Evolutionary conservation across 2,888 invertebrate species (phyloP), one percentile per base, ranked within the genome.

Genomic region (Parnassius orleans): DNA sequence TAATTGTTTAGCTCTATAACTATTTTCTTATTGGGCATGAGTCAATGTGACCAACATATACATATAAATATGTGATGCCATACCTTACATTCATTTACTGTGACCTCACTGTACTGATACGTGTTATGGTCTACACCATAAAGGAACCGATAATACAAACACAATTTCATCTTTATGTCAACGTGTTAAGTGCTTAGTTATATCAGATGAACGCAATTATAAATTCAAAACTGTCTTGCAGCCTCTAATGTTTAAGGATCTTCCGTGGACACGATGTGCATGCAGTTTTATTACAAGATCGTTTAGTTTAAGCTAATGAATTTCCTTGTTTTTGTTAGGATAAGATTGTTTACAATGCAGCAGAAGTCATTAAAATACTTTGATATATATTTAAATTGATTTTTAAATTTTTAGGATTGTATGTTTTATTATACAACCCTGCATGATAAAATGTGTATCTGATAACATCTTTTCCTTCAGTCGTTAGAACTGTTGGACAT

Each of bases 261-360:
- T 69, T 72, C 70, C 73, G 70, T 58, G 56, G 62, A 66, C 68
- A 65, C 61, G 64, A 56, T 61, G 53, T 54, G 42, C 60, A 52
- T 54, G 42, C 60, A 52, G 51, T 12, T 58, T 57, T 57, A 46
- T 53, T 46, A 50, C 46, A n/a, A 50, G 15, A 46, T 48, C 53
- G 14, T 56, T 56, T 55, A 60, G 53, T 61, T 57, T 42, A 3
- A 19, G 50, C 47, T 46, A 62, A 62, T 53, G 51, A 66, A 56
- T 61, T 62, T 53, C 61, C 56, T 63, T 14, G 14, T 48, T n/a
- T 48, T 48, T 11, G n/a, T 14, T 14, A 12, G 14, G 14, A 47
- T 11, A 12, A 11, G 2, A 11, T 43, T 43, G 2, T 43, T 43
- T 43, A 43, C 43, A 43, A 43, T 43, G 10, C 43, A 33, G 33